phyloP scores from a whole-genome alignment of 2,888 invertebrate genomes.

The Aromia moschata region DNA sequence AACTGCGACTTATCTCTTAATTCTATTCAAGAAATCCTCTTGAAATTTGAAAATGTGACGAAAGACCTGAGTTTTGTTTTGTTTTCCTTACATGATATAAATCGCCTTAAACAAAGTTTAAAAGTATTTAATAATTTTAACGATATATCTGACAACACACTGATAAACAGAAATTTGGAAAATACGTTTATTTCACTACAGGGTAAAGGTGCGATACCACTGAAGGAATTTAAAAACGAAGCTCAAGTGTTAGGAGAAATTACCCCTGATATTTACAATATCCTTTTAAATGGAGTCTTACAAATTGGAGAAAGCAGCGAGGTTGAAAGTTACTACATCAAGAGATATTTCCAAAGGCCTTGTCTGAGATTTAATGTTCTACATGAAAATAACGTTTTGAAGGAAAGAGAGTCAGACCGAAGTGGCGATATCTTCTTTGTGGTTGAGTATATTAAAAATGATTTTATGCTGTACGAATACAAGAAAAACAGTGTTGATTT shows the following conservation, averaged over 20 bases:
- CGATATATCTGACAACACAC: not conserved
- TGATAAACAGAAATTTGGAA: constrained; percentile 3
- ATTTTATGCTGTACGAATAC: not conserved
- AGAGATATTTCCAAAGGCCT: constrained; percentile 10
- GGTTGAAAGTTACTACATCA: constrained; percentile 17
- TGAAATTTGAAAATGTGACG: constrained; percentile 1
- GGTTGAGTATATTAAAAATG: not conserved
- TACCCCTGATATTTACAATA: constrained; percentile 16
- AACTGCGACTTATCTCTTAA: constrained; percentile 4
- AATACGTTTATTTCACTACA: constrained; percentile 6
- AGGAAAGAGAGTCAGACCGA: not conserved
- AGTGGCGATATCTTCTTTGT: constrained; percentile 17
- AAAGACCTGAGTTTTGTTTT: constrained; percentile 13
- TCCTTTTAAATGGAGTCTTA: not conserved
- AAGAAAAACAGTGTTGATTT: not conserved
- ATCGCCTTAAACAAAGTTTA: not conserved
- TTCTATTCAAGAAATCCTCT: constrained; percentile 2
- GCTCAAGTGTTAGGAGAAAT: not conserved
- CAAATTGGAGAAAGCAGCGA: constrained; percentile 5
- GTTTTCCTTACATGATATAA: not conserved
- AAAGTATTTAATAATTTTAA: constrained; percentile 6
- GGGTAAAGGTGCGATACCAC: not conserved
- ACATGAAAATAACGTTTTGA: constrained; percentile 6
- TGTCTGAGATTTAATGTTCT: constrained; percentile 1
- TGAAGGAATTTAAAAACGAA: not conserved